phyloP scores from a whole-genome alignment of 1,140 invertebrate species.

The Himalopsyche phryganea region DNA sequence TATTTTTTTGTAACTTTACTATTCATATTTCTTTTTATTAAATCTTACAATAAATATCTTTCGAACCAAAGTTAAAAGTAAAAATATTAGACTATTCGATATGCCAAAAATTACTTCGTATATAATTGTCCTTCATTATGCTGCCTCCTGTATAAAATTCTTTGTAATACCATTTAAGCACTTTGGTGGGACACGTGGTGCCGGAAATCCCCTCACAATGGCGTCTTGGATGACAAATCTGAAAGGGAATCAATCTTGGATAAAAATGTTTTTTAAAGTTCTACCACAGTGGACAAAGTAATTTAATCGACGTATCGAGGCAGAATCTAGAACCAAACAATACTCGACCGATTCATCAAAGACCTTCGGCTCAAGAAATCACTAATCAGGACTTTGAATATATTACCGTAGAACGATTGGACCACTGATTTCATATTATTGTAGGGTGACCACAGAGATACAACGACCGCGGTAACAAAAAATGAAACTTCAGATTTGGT shows the following conservation, averaged over 20 bases:
- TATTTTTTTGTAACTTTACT: too few species aligned
- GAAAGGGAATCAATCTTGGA: slow-evolving; percentile 26
- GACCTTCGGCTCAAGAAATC: slow-evolving; percentile 7
- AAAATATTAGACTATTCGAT: too few species aligned
- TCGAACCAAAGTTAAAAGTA: too few species aligned
- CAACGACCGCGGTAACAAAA: too few species aligned
- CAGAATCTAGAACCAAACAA: slow-evolving; percentile 17
- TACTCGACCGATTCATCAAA: slow-evolving; percentile 22
- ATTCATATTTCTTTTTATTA: too few species aligned
- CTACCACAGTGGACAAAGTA: slow-evolving; percentile 6
- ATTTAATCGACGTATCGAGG: slow-evolving; percentile 22
- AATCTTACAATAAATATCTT: too few species aligned
- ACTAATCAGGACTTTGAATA: slow-evolving; percentile 13
- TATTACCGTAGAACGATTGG: slow-evolving; percentile 1
- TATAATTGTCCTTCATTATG: too few species aligned
- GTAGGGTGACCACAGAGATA: neutral
- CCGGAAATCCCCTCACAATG: slow-evolving; percentile 8
- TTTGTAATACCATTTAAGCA: too few species aligned
- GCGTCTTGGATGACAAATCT: slow-evolving; percentile 24
- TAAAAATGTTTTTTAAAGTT: slow-evolving; percentile 6
- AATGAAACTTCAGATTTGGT: too few species aligned
- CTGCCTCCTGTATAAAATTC: too few species aligned
- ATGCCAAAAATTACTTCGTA: too few species aligned
- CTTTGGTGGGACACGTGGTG: neutral
- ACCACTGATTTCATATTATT: neutral